A percentile compares a stretch with the other conserved stretches of the same genome.
Evolutionary conservation across 2,888 invertebrate genomes (phyloP).

Genomic region (Sepiola atlantica): DNA sequence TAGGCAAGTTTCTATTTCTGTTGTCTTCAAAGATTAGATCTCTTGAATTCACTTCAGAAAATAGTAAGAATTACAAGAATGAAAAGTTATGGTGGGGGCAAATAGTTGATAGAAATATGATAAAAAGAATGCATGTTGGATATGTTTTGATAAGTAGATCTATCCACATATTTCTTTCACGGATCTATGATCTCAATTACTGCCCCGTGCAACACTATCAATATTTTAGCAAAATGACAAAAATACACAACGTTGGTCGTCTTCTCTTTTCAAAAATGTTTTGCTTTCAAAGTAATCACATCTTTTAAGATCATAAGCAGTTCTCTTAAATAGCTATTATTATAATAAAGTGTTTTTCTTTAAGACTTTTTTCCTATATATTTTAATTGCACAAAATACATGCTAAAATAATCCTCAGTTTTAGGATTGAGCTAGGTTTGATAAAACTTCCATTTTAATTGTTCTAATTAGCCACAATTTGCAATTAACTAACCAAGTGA

Average conservation of each 20-base stretch:
- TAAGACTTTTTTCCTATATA: too few species aligned
- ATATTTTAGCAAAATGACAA: background rate
- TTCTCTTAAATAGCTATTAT: too few species aligned
- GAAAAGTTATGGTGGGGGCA: background rate
- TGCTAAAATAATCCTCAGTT: too few species aligned
- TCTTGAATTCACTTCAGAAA: background rate
- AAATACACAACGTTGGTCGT: background rate
- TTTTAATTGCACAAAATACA: too few species aligned
- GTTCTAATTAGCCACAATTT: too few species aligned
- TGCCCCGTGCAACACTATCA: background rate
- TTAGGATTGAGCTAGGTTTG: too few species aligned
- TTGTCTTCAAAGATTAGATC: background rate
- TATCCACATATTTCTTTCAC: background rate
- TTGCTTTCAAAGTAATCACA: background rate
- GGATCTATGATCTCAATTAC: background rate
- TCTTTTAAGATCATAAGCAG: background rate
- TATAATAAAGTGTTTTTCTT: too few species aligned
- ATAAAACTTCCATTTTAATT: too few species aligned
- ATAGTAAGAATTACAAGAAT: background rate
- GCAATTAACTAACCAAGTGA: too few species aligned
- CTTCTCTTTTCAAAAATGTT: background rate
- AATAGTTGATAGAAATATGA: background rate
- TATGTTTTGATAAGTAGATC: too few species aligned
- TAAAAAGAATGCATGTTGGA: background rate
- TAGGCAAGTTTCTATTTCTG: background rate